Conservation (phyloP, 1,140 invertebrate genomes). For the Steinernema feltiae region DNA sequence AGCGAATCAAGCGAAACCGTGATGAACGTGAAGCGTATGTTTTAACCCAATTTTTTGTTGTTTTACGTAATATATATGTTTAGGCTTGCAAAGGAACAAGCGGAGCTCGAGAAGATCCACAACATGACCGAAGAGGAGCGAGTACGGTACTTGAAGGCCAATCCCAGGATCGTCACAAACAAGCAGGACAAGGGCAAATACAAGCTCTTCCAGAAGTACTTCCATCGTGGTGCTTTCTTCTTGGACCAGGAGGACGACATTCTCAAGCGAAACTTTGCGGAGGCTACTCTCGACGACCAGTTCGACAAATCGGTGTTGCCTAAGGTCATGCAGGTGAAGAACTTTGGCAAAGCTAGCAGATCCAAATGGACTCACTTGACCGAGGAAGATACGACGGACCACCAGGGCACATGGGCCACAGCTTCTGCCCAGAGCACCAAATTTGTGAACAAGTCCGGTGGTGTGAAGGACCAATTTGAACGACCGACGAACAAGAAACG, state of each 20-base stretch:
- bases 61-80: too few relatives aligned
- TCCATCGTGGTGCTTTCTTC: slow-evolving; percentile 96
- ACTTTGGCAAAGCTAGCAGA: slow-evolving; percentile 93
- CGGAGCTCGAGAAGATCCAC: too few relatives aligned
- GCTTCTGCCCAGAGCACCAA: slow-evolving; percentile 82
- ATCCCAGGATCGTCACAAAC: slow-evolving; percentile 88
- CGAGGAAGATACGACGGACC: slow-evolving; percentile 96
- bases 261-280: slow-evolving; percentile 85
- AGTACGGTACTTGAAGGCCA: slow-evolving; percentile 75
- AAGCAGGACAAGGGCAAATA: slow-evolving; percentile 85
- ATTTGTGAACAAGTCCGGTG: slow-evolving; percentile 83
- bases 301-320: slow-evolving; percentile 97
- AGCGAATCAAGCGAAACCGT: slow-evolving; percentile 85
- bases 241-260: slow-evolving; percentile 86
- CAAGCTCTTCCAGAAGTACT: slow-evolving; percentile 99
- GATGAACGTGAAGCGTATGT: too few relatives aligned
- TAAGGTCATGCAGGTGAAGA: slow-evolving; percentile 99
- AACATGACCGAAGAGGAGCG: slow-evolving; percentile 95
- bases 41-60: slow-evolving; percentile 30
- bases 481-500: slow-evolving; percentile 67
- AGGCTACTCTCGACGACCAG: slow-evolving; percentile 94
- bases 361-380: slow-evolving; percentile 84
- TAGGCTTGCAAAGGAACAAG: too few relatives aligned
- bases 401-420: slow-evolving; percentile 90
- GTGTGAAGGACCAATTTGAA: slow-evolving; percentile 88